Evolutionary conservation across 2,888 invertebrate genomes (phyloP).

Genomic region (Papilio elwesi): DNA sequence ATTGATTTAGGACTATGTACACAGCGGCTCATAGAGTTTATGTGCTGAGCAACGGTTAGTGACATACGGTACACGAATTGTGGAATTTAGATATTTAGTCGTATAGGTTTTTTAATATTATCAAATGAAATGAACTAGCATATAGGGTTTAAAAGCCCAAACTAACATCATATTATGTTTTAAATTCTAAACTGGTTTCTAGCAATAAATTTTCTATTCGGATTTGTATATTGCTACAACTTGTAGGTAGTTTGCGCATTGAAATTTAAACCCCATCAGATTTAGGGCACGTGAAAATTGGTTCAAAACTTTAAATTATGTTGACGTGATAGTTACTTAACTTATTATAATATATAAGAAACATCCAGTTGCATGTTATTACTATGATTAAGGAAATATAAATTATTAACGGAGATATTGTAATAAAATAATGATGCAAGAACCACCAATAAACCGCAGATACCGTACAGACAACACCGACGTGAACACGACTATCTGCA

Average conservation of each 20-base stretch:
- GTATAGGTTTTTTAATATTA: not conserved
- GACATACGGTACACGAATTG: conserved; percentile 49
- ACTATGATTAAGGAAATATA: not conserved
- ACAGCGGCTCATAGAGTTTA: conserved; percentile 43
- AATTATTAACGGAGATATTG: not conserved
- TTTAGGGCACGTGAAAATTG: too few relatives aligned
- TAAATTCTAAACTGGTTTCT: too few relatives aligned
- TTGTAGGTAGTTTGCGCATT: too few relatives aligned
- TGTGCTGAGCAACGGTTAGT: conserved; percentile 33
- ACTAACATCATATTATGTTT: not conserved
- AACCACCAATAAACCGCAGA: too few relatives aligned
- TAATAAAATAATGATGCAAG: too few relatives aligned
- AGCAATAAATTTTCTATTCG: not conserved
- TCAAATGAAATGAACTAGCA: not conserved
- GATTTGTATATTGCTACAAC: too few relatives aligned
- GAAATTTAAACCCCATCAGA: too few relatives aligned
- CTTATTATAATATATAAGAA: not conserved
- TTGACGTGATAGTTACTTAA: not conserved
- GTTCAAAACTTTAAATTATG: too few relatives aligned
- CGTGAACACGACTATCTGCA: not conserved
- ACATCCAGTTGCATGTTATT: not conserved
- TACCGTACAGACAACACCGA: not conserved
- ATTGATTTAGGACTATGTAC: conserved; percentile 54
- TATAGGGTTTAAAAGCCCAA: not conserved
- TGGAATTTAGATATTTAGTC: conserved; percentile 13